Evolutionary conservation across 37 sponge, comb jelly and placozoan genomes (phyloP).

Genomic region (Spongia lamella): DNA sequence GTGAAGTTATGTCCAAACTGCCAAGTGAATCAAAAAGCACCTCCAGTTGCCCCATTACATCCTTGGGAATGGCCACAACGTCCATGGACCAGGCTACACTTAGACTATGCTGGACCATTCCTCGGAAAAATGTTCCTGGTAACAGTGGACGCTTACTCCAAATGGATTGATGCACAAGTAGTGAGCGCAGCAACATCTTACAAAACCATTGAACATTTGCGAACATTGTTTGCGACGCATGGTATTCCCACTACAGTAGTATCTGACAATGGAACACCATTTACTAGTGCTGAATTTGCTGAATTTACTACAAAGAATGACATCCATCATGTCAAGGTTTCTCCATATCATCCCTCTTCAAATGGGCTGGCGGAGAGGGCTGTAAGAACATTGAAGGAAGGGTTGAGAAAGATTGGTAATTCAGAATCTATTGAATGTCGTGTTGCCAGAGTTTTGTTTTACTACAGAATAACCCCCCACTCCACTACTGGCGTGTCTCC

Average conservation of each 20-base stretch:
- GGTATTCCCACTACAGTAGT: slow-evolving; percentile 21
- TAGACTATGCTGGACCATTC: slow-evolving; percentile 2
- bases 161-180: slow-evolving; percentile 16
- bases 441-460: slow-evolving; percentile 22
- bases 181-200: slow-evolving; percentile 10
- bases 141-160: slow-evolving; percentile 10
- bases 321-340: not conserved
- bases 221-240: slow-evolving; percentile 17
- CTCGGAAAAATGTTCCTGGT: slow-evolving; percentile 8
- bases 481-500: slow-evolving; percentile 14
- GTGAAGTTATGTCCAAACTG: not conserved
- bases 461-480: slow-evolving; percentile 18
- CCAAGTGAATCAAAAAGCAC: not conserved
- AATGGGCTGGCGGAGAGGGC: slow-evolving; percentile 38
- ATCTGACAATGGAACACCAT: slow-evolving; percentile 9
- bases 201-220: not conserved
- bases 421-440: slow-evolving; percentile 6
- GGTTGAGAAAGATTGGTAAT: not conserved
- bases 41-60: not conserved
- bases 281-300: slow-evolving; percentile 7
- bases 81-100: slow-evolving; percentile 1
- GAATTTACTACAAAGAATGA: slow-evolving; percentile 20
- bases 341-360: slow-evolving; percentile 28
- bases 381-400: slow-evolving; percentile 14
- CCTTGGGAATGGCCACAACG: slow-evolving; percentile 23